Percentiles rank a stretch among this genome's conserved stretches.
Conservation (phyloP, 2,888 invertebrate species). For the Aromia moschata region DNA sequence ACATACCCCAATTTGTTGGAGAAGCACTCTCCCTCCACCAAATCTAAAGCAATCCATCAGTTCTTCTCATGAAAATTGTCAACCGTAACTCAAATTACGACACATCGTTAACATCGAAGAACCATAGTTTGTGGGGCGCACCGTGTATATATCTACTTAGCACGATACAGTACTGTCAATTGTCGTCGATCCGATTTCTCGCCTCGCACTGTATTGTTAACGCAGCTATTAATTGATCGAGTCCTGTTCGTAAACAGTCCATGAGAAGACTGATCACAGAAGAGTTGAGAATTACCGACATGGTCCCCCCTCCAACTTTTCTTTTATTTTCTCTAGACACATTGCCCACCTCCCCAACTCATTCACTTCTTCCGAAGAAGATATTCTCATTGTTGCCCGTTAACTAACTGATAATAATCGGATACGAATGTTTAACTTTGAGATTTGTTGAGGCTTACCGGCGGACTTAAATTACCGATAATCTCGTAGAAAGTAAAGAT, state of each 20-base stretch:
- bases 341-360: conserved; percentile 43
- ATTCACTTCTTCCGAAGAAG: conserved; percentile 35
- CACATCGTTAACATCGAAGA: conserved; percentile 5
- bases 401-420: conserved; percentile 29
- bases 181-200: not conserved
- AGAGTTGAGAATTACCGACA: conserved; percentile 48
- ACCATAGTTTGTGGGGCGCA: conserved; percentile 1
- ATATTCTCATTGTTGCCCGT: conserved; percentile 26
- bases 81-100: conserved; percentile 6
- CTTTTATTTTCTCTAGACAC: conserved; percentile 49
- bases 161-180: not conserved
- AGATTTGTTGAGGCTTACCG: conserved; percentile 4
- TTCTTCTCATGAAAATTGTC: not conserved
- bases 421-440: conserved; percentile 23
- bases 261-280: conserved; percentile 49
- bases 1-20: conserved; percentile 8
- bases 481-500: conserved; percentile 29
- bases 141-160: not conserved
- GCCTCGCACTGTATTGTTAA: conserved; percentile 26
- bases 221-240: conserved; percentile 39
- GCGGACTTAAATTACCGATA: conserved; percentile 14
- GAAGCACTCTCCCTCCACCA: not conserved
- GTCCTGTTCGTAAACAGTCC: conserved; percentile 47
- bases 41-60: conserved; percentile 1
- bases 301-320: conserved; percentile 46